These are phyloP conservation scores for Oophaga pumilio DNA, from an alignment of 2,113 vertebrate species.

Conservation along the genomic window DNA sequence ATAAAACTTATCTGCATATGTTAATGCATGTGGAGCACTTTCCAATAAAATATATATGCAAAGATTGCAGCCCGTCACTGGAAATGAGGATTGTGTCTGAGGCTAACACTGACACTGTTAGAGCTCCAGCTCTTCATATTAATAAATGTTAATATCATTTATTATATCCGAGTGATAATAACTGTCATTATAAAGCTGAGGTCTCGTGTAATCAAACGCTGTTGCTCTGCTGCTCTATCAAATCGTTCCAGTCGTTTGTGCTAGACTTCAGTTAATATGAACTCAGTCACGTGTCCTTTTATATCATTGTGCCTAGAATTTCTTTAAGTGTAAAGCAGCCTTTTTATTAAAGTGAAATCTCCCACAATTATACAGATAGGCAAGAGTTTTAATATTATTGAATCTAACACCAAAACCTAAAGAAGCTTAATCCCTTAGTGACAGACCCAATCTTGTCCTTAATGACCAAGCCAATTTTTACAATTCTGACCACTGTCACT, in stretches of 20 bases:
- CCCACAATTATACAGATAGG: neutral
- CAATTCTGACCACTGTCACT: too few species aligned
- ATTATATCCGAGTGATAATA: conserved; percentile 20
- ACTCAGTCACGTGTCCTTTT: neutral
- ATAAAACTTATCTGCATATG: neutral
- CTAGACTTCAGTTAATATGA: conserved; percentile 27
- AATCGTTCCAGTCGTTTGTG: neutral
- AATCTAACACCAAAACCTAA: neutral
- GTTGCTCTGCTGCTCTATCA: neutral
- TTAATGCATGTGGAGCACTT: neutral
- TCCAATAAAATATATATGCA: neutral
- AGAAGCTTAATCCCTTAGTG: too few species aligned
- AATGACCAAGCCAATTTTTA: too few species aligned
- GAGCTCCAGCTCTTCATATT: neutral
- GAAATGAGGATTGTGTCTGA: neutral
- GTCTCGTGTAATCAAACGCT: conserved; percentile 24
- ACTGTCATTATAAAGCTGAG: conserved; percentile 43
- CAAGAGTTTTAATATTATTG: neutral
- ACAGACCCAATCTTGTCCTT: too few species aligned
- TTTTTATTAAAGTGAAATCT: neutral
- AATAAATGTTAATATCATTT: conserved; percentile 42
- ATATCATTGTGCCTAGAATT: neutral
- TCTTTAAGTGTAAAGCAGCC: neutral
- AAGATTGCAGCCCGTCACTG: neutral
- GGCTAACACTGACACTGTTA: neutral